phyloP scores from a whole-genome alignment of 1,140 invertebrate genomes.

The Orius insidiosus region DNA sequence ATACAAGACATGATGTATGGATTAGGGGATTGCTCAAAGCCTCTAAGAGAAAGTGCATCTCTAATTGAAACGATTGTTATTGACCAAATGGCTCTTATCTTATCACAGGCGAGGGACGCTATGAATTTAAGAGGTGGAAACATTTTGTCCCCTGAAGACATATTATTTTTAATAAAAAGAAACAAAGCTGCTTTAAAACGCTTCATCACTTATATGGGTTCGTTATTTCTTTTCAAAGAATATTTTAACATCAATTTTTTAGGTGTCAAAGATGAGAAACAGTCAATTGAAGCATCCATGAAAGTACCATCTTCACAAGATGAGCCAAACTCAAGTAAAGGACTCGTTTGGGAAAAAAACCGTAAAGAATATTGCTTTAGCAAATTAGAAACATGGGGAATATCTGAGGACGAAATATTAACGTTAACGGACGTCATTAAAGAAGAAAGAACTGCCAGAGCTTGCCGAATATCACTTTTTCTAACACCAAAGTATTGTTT shows the following conservation, averaged over 20 bases:
- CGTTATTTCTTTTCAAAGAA: background rate
- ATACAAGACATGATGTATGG: slow-evolving; percentile 55
- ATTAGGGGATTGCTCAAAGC: slow-evolving; percentile 47
- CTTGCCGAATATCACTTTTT: slow-evolving; percentile 14
- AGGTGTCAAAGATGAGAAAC: slow-evolving; percentile 11
- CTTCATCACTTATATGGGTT: slow-evolving; percentile 37
- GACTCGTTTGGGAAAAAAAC: slow-evolving; percentile 4
- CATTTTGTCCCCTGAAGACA: slow-evolving; percentile 34
- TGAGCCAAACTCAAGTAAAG: too few species aligned
- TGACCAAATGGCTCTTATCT: slow-evolving; percentile 37
- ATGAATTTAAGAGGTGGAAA: slow-evolving; percentile 30
- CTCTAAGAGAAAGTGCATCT: slow-evolving; percentile 42
- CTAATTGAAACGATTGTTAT: slow-evolving; percentile 46
- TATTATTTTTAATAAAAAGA: slow-evolving; percentile 46
- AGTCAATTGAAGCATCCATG: background rate
- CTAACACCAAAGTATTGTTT: slow-evolving; percentile 11
- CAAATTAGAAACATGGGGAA: slow-evolving; percentile 6
- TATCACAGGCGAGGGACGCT: slow-evolving; percentile 36
- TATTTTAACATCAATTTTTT: background rate
- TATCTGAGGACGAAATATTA: slow-evolving; percentile 10
- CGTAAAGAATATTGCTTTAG: slow-evolving; percentile 7
- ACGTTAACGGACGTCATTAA: slow-evolving; percentile 20
- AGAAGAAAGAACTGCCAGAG: slow-evolving; percentile 17
- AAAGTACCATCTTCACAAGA: background rate
- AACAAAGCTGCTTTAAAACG: slow-evolving; percentile 37